Evolutionary conservation across 1,140 invertebrate species (phyloP).

Genomic region (Dreissena polymorpha): DNA sequence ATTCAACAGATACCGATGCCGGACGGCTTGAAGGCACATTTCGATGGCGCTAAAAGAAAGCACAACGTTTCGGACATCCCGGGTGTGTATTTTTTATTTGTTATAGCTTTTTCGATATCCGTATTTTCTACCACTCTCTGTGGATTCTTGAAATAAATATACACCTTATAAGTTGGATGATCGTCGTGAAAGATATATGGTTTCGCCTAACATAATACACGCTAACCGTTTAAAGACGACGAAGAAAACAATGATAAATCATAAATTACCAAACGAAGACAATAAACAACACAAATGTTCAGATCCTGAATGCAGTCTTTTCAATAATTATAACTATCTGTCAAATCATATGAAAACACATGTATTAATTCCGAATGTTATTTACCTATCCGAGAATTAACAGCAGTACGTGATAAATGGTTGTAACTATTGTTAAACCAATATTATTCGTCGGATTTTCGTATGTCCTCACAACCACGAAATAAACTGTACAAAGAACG

Average conservation of each 20-base stretch:
- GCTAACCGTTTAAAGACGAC: too few species aligned
- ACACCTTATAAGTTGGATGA: background rate
- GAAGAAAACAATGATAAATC: too few species aligned
- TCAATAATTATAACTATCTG: background rate
- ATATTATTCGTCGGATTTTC: too few species aligned
- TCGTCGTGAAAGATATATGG: background rate
- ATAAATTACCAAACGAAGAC: too few species aligned
- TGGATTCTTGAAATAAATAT: background rate
- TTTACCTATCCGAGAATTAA: too few species aligned
- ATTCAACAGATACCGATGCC: conserved; percentile 44
- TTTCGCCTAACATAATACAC: background rate
- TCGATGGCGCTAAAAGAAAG: conserved; percentile 25
- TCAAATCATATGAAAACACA: too few species aligned
- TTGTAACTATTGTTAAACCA: too few species aligned
- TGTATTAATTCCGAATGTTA: too few species aligned
- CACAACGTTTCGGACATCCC: conserved; percentile 42
- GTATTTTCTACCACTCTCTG: background rate
- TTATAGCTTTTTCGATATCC: background rate
- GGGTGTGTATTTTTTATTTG: conserved; percentile 18
- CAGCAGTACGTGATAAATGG: too few species aligned
- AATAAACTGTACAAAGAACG: too few species aligned
- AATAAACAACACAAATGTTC: background rate
- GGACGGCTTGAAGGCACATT: conserved; percentile 27
- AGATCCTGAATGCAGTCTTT: background rate
- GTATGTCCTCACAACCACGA: too few species aligned